phyloP scores from a whole-genome alignment of 2,113 vertebrate species.

The Callocephalon fimbriatum region DNA sequence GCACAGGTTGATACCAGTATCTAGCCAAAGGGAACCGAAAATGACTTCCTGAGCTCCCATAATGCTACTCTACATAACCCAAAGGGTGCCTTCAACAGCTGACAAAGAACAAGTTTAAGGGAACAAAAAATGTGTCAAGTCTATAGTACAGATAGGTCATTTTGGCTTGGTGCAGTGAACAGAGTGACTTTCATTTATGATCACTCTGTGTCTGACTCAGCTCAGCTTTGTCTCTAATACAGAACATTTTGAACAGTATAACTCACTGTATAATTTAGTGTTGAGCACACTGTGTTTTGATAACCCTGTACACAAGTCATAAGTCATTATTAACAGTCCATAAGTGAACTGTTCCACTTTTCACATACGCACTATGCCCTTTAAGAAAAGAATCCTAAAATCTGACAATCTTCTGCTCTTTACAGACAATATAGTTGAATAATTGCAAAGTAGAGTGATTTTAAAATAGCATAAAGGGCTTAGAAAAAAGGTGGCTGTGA shows the following conservation, averaged over 20 bases:
- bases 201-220: background rate
- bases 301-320: background rate
- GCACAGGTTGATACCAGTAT: background rate
- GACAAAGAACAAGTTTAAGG: background rate
- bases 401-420: background rate
- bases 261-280: background rate
- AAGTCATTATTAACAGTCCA: background rate
- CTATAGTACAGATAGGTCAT: background rate
- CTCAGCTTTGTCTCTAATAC: background rate
- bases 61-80: background rate
- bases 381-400: constrained; percentile 1
- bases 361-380: background rate
- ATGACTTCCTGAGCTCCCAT: background rate
- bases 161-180: background rate
- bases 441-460: background rate
- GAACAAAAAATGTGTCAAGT: background rate
- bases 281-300: background rate
- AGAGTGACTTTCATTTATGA: background rate
- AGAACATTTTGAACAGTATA: background rate
- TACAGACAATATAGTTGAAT: background rate
- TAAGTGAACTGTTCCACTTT: background rate
- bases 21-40: background rate
- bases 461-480: background rate
- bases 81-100: background rate
- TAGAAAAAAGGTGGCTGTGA: background rate